Evolutionary conservation across 2,113 vertebrate genomes (phyloP), one percentile per base, ranked within the genome.

Genomic region (Empidonax alnorum): DNA sequence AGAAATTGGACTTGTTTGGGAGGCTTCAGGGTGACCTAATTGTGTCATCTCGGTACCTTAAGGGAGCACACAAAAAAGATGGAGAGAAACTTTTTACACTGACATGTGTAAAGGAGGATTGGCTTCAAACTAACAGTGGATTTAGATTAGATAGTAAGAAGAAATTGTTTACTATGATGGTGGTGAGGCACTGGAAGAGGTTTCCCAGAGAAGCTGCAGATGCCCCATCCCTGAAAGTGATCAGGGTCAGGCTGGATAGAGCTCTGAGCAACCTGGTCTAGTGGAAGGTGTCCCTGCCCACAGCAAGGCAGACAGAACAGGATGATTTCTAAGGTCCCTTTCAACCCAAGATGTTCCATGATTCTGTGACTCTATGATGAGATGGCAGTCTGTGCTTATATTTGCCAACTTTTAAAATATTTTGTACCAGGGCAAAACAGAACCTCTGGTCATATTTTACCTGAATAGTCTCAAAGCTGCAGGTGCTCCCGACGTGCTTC

Each of bases 251-350:
- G 46, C 1, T 68, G 39, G 16, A 53, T 24, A 7, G 17, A 28
- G 16, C 17, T 68, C n/a, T 61, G n/a, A 68, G 20, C 16, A 75
- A 24, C 4, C 24, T 47, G 37, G 9, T 53, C 20, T 21, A 15
- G 33, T 10, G 28, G 37, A 68, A 41, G 9, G 1, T 24, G 15
- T 21, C 24, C 8, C 11, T 0, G 0, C 6, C 8, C 16, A 31
- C 46, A 33, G 24, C 39, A 68, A 33, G 39, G 17, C 7, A 46
- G 28, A 39, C n/a, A 16, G 69, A 89, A 89, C 5, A 14, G 12
- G 15, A 18, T 52, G 46, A 53, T 53, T 14, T n/a, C 24, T 41
- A 25, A 25, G 11, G 23, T 30, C 62, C 33, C 9, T 24, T 23
- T 18, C n/a, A 75, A 17, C 7, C 13, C 21, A 75, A n/a, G 12